These are phyloP conservation scores for Gymnoscopelus microlampas DNA, from an alignment of 2,797 vertebrate species.

Conservation along the genomic window DNA sequence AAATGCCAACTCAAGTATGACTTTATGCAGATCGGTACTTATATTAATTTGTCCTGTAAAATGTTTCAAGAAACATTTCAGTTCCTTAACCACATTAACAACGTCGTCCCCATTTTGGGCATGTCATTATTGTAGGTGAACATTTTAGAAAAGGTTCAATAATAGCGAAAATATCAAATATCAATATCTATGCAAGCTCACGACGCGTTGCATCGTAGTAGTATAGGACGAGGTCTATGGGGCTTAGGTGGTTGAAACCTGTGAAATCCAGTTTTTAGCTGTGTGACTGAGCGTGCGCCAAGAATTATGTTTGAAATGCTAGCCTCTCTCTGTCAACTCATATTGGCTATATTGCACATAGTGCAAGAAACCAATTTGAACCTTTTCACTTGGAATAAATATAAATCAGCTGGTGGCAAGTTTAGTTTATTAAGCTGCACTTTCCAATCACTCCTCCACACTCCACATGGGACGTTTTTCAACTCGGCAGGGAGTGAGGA, in stretches of 20 bases:
- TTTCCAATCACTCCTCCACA: too few species aligned
- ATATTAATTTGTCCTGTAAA: slow-evolving; percentile 11
- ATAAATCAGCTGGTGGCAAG: not conserved
- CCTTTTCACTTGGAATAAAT: not conserved
- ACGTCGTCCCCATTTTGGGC: too few species aligned
- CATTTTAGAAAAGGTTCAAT: too few species aligned
- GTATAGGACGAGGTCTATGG: too few species aligned
- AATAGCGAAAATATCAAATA: too few species aligned
- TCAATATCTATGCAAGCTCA: too few species aligned
- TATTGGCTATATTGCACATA: not conserved
- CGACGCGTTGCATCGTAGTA: too few species aligned
- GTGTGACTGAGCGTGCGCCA: not conserved
- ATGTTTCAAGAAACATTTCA: slow-evolving; percentile 16
- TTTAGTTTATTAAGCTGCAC: too few species aligned
- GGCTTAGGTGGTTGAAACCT: too few species aligned
- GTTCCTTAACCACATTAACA: not conserved
- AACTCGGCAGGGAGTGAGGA: too few species aligned
- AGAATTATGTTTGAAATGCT: slow-evolving; percentile 5
- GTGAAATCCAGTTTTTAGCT: too few species aligned
- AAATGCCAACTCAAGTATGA: not conserved
- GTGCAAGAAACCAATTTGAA: not conserved
- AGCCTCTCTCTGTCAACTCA: not conserved
- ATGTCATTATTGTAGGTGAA: not conserved
- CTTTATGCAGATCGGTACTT: slow-evolving; percentile 16
- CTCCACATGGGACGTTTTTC: too few species aligned